Percentiles rank a stretch among this genome's conserved stretches.
Conservation (phyloP, 1,140 invertebrate species). For the Lordiphosa collinella region DNA sequence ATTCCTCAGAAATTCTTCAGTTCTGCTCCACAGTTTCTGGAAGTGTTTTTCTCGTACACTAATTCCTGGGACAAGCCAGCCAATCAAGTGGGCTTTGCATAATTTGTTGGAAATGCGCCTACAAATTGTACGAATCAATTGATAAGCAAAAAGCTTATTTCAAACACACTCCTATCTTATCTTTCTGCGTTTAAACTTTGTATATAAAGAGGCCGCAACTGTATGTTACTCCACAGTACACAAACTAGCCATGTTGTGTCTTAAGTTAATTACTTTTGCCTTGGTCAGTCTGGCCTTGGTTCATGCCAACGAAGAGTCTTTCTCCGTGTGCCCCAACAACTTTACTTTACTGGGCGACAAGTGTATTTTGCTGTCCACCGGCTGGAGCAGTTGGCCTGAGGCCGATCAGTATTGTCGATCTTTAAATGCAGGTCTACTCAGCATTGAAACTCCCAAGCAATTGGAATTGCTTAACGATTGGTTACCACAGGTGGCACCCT, state of each 20-base stretch:
- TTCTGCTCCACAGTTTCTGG: too few species aligned
- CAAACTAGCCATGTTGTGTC: slow-evolving; percentile 31
- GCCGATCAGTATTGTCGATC: slow-evolving; percentile 41
- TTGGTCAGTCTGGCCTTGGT: slow-evolving; percentile 26
- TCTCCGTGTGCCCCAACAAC: slow-evolving; percentile 13
- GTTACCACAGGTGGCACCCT: slow-evolving; percentile 7
- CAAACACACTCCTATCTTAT: too few species aligned
- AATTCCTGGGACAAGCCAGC: slow-evolving; percentile 1
- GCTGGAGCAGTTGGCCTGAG: slow-evolving; percentile 37
- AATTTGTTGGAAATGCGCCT: too few species aligned
- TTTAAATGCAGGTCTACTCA: slow-evolving; percentile 33
- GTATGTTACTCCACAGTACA: neutral
- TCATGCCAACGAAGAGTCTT: slow-evolving; percentile 10
- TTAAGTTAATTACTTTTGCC: slow-evolving; percentile 33
- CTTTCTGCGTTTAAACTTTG: too few species aligned
- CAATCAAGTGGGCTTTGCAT: slow-evolving; percentile 3
- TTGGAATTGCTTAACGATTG: slow-evolving; percentile 20
- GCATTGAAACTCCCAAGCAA: slow-evolving; percentile 28
- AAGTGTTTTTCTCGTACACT: too few species aligned
- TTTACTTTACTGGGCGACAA: slow-evolving; percentile 41
- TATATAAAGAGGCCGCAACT: neutral
- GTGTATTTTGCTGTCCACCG: slow-evolving; percentile 12
- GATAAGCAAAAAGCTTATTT: neutral
- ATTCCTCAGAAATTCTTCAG: too few species aligned
- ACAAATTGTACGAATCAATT: neutral